Evolutionary conservation across 2,888 invertebrate species (phyloP).

Genomic region (Cartodere bifasciata): DNA sequence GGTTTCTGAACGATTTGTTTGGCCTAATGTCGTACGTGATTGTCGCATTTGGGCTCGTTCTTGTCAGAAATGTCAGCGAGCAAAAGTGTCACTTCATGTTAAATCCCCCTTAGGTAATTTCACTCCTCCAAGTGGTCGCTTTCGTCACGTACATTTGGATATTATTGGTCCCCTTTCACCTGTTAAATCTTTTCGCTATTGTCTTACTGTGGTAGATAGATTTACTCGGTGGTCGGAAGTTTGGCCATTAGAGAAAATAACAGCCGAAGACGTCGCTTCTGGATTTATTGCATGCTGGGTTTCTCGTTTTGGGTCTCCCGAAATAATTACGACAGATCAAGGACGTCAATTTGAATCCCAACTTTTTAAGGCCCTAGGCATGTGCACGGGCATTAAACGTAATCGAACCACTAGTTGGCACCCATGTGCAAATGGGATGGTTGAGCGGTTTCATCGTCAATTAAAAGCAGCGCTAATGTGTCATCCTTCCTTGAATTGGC

Average conservation of each 20-base stretch:
- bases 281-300: conserved; percentile 20
- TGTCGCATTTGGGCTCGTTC: too few species aligned
- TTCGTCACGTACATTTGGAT: conserved; percentile 33
- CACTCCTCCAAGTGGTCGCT: too few species aligned
- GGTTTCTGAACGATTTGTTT: too few species aligned
- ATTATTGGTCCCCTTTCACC: conserved; percentile 31
- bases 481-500: conserved; percentile 14
- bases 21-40: too few species aligned
- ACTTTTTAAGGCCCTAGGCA: neutral
- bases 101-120: too few species aligned
- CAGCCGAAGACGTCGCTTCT: neutral
- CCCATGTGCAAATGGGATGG: conserved; percentile 13
- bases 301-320: conserved; percentile 12
- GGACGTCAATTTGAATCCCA: conserved; percentile 17
- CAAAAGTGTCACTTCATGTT: too few species aligned
- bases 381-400: neutral
- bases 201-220: neutral
- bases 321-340: conserved; percentile 18
- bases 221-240: conserved; percentile 12
- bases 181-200: conserved; percentile 20
- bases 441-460: conserved; percentile 15
- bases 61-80: too few species aligned
- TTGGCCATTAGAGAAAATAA: neutral
- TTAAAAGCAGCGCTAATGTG: conserved; percentile 15
- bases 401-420: conserved; percentile 4